Evolutionary conservation across 35 echinoderm and acorn worm species (phyloP), one percentile per base, ranked within the genome.

Genomic region (Ophioderma brevispina): DNA sequence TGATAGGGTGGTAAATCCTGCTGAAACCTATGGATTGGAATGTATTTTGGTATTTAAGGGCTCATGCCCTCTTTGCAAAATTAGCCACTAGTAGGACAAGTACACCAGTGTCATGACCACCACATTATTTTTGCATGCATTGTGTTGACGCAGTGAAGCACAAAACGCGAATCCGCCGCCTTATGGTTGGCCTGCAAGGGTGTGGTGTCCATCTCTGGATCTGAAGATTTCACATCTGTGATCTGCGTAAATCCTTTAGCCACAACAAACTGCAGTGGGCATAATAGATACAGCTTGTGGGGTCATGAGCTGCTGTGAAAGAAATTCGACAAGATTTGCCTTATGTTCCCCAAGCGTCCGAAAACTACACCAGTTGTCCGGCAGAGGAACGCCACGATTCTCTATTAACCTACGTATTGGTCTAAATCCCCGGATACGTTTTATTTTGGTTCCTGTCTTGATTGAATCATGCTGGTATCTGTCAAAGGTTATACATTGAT

Each of bases 301-400:
- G n/a, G 28, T 40, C 38, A 82, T 40, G 0, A 82, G 35, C 28
- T 82, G 39, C 10, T 82, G 35, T 40, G 36, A 40, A 1, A 82
- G 80, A 40, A 82, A 82, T 17, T 42, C 36, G 38, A 38, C 80
- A 82, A 82, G 80, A 40, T 82, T 42, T 40, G 80, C 80, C 42
- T 82, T 82, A 82, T 82, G 39, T 32, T 82, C 80, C 23, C 38
- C 80, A 39, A 82, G 38, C 0, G 80, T 33, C n/a, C 39, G 2
- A 40, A 82, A 82, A 18, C 42, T 17, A 38, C 36, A 5, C 37
- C 33, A 82, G n/a, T 40, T 42, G 17, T 82, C n/a, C 28, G 80
- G 80, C 10, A 82, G 36, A 39, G 80, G 80, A 40, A 82, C 80
- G 35, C 23, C 28, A 13, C 10, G 36, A 25, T 82, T 1, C 23